Percentiles rank a stretch among this genome's conserved stretches.
These are phyloP conservation scores for Piaya cayana DNA, from an alignment of 2,113 vertebrate species.

Conservation along the genomic window DNA sequence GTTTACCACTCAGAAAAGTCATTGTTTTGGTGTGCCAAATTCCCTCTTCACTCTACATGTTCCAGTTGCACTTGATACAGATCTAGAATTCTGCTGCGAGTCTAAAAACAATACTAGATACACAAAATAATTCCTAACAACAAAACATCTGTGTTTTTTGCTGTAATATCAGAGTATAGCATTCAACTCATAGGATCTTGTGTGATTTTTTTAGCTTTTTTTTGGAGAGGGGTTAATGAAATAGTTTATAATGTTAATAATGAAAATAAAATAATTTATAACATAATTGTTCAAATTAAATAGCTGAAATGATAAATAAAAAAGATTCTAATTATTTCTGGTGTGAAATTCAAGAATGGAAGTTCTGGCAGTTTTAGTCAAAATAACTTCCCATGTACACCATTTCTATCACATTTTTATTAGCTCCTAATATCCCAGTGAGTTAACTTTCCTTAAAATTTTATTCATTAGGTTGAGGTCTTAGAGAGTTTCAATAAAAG, in stretches of 20 bases:
- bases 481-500: neutral
- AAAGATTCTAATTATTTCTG: fast-evolving
- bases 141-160: neutral
- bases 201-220: neutral
- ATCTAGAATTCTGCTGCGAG: neutral
- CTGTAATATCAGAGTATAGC: neutral
- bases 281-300: neutral
- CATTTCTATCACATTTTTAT: neutral
- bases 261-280: neutral
- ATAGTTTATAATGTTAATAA: neutral
- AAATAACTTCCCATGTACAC: neutral
- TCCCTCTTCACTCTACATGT: neutral
- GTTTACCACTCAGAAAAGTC: neutral
- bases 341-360: neutral
- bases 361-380: neutral
- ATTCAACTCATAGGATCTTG: neutral
- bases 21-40: neutral
- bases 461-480: neutral
- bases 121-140: neutral
- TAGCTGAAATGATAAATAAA: neutral
- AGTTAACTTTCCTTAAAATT: neutral
- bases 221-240: neutral
- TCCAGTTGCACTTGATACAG: neutral
- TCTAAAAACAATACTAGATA: neutral
- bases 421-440: neutral